Conservation (phyloP, 2,113 vertebrate genomes). For the Penelope pileata region DNA sequence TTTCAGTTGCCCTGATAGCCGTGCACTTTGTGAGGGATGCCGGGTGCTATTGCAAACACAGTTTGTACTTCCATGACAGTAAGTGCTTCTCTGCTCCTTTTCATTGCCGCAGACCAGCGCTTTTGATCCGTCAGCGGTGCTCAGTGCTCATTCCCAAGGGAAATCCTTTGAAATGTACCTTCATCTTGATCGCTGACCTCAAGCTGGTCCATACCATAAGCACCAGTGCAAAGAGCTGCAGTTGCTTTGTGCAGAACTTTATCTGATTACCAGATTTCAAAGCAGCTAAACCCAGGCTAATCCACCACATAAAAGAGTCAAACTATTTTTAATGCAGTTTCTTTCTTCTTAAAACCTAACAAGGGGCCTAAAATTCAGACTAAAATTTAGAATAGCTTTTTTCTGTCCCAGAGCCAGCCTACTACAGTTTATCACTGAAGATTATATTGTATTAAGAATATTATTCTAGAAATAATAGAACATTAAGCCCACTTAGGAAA, state of each 20-base stretch:
- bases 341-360: constrained; percentile 39
- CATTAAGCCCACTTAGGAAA: background rate
- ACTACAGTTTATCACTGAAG: background rate
- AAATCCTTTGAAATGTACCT: constrained; percentile 78
- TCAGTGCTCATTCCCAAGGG: constrained; percentile 59
- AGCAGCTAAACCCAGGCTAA: constrained; percentile 64
- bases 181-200: constrained; percentile 73
- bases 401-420: background rate
- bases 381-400: background rate
- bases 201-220: constrained; percentile 50
- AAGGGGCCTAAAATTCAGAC: constrained; percentile 28
- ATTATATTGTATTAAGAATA: constrained; percentile 4
- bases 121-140: constrained; percentile 71
- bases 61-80: constrained; percentile 40
- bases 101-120: constrained; percentile 22
- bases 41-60: constrained; percentile 45
- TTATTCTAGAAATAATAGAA: constrained; percentile 16
- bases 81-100: constrained; percentile 49
- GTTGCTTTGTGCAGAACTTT: constrained; percentile 65
- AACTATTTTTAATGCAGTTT: constrained; percentile 62
- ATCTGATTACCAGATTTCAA: constrained; percentile 79
- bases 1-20: constrained; percentile 29
- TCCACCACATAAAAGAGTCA: constrained; percentile 62
- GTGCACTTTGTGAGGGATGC: constrained; percentile 32
- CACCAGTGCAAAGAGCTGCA: constrained; percentile 48